Conservation (phyloP, 1,140 invertebrate genomes). For the Heliconius himera region DNA sequence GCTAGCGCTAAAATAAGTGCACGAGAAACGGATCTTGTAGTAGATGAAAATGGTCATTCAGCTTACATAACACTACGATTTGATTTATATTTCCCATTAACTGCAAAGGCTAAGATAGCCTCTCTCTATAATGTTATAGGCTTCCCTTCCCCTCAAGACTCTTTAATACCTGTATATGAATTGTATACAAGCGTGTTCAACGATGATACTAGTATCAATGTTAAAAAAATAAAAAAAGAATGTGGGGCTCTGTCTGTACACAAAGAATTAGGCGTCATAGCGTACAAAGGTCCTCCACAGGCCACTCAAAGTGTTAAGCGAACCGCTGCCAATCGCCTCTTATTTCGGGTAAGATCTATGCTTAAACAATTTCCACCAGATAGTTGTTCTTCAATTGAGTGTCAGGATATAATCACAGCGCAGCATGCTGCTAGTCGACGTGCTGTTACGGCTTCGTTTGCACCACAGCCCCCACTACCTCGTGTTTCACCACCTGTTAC, state of each 20-base stretch:
- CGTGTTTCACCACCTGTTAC: slow-evolving; percentile 44
- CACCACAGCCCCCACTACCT: slow-evolving; percentile 56
- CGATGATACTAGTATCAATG: slow-evolving; percentile 58
- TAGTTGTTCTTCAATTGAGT: slow-evolving; percentile 56
- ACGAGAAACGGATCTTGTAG: slow-evolving; percentile 55
- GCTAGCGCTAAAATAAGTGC: slow-evolving; percentile 60
- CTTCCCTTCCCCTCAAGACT: slow-evolving; percentile 48
- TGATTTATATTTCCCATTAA: slow-evolving; percentile 61
- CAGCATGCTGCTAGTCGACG: slow-evolving; percentile 68
- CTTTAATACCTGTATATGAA: slow-evolving; percentile 42
- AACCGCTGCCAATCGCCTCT: slow-evolving; percentile 66
- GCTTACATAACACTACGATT: slow-evolving; percentile 63
- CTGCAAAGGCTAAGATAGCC: slow-evolving; percentile 58
- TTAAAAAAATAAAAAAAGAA: slow-evolving; percentile 60
- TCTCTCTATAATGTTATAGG: slow-evolving; percentile 60
- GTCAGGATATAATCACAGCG: slow-evolving; percentile 63
- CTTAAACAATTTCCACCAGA: slow-evolving; percentile 65
- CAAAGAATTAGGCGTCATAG: slow-evolving; percentile 60
- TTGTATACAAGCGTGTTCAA: slow-evolving; percentile 45
- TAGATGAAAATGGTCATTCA: slow-evolving; percentile 59
- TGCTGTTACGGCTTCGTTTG: slow-evolving; percentile 71
- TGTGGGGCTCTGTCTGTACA: slow-evolving; percentile 68
- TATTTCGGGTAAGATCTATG: slow-evolving; percentile 61
- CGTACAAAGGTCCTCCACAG: slow-evolving; percentile 54
- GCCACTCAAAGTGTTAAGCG: slow-evolving; percentile 70